A percentile compares a stretch with the other conserved stretches of the same genome.
Evolutionary conservation across 2,888 invertebrate species (phyloP).

Genomic region (Drosophila anomelani): DNA sequence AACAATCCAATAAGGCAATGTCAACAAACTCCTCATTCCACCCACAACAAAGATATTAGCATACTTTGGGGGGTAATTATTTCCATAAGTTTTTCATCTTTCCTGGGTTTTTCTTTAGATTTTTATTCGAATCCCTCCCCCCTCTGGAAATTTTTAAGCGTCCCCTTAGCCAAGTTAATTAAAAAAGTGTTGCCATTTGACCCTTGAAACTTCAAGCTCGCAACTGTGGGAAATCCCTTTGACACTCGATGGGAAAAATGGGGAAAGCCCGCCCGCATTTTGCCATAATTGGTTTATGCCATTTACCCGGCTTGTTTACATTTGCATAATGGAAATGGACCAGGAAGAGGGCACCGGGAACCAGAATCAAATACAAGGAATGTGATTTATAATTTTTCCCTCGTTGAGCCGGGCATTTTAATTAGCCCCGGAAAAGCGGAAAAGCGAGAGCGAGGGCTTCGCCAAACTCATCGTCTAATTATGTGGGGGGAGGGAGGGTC

Average conservation of each 20-base stretch:
- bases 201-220: conserved; percentile 6
- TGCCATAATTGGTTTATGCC: conserved; percentile 58
- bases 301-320: conserved; percentile 51
- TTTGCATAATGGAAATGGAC: conserved; percentile 39
- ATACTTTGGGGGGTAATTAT: conserved; percentile 28
- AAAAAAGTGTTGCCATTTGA: conserved; percentile 63
- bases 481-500: conserved; percentile 25
- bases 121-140: conserved; percentile 3
- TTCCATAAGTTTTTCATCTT: conserved; percentile 17
- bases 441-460: background rate
- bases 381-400: conserved; percentile 49
- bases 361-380: conserved; percentile 47
- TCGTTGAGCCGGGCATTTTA: conserved; percentile 41
- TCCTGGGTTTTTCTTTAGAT: conserved; percentile 9
- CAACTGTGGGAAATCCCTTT: conserved; percentile 42
- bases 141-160: background rate
- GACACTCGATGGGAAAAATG: conserved; percentile 43
- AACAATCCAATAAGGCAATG: conserved; percentile 21
- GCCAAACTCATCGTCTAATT: conserved; percentile 30
- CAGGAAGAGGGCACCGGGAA: conserved; percentile 5
- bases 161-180: conserved; percentile 54
- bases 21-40: conserved; percentile 6
- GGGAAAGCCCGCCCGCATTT: conserved; percentile 30
- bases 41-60: background rate
- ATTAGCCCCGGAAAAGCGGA: conserved; percentile 32